These are phyloP conservation scores for Anthoscopus minutus DNA, from an alignment of 2,113 vertebrate genomes.

Conservation along the genomic window DNA sequence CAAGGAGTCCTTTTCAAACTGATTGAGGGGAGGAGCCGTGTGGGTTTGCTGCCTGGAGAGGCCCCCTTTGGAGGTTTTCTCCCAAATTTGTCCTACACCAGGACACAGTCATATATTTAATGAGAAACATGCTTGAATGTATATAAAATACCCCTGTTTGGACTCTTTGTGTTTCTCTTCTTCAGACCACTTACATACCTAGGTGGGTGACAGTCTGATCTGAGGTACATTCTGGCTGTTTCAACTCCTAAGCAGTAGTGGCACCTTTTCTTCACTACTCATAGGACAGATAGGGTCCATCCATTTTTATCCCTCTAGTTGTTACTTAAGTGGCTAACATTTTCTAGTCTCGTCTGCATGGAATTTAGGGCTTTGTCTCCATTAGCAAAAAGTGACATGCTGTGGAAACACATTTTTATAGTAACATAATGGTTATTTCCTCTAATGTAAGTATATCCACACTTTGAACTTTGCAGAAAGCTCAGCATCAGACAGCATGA, in stretches of 20 bases:
- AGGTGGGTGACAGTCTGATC: not conserved
- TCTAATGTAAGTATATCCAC: not conserved
- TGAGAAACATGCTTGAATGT: not conserved
- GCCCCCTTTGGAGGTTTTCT: no score
- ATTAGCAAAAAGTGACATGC: not conserved
- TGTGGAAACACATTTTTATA: not conserved
- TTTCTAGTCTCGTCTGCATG: not conserved
- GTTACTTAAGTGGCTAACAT: not conserved
- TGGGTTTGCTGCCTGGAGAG: no score
- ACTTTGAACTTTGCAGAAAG: not conserved
- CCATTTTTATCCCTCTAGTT: not conserved
- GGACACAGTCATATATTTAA: not conserved
- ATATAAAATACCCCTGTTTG: not conserved
- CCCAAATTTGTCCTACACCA: no score
- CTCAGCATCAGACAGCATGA: not conserved
- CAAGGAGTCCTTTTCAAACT: no score
- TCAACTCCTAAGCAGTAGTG: not conserved
- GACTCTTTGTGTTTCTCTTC: not conserved
- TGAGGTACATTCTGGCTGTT: not conserved
- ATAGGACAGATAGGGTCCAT: not conserved
- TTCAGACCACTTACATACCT: not conserved
- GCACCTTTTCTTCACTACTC: not conserved
- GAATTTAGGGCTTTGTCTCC: not conserved
- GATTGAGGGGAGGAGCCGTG: no score
- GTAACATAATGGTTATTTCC: not conserved